Evolutionary conservation across 2,797 vertebrate genomes (phyloP).

Genomic region (Petrocephalus sullivani): DNA sequence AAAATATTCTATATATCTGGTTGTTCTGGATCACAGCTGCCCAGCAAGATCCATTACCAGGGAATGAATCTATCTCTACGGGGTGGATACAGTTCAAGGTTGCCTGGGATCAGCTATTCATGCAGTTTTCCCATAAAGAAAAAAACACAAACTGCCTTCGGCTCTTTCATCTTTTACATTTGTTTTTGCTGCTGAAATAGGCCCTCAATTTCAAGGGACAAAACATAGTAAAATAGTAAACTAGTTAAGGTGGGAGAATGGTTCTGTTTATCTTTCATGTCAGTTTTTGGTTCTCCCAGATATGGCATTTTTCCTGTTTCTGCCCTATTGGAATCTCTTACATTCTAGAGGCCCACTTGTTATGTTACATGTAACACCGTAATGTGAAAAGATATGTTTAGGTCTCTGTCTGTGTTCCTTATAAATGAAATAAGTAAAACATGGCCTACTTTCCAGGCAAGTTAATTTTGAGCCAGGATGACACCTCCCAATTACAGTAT

Average conservation of each 20-base stretch:
- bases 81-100: not conserved
- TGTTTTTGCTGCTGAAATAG: not conserved
- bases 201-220: not conserved
- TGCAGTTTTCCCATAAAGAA: not conserved
- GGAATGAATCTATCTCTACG: not conserved
- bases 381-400: not conserved
- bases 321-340: not conserved
- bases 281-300: constrained; percentile 20
- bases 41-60: not conserved
- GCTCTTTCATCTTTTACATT: not conserved
- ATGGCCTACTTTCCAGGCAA: not conserved
- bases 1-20: not conserved
- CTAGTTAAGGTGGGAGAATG: constrained; percentile 32
- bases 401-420: not conserved
- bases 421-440: not conserved
- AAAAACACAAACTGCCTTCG: not conserved
- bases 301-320: constrained; percentile 6
- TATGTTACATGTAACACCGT: not conserved
- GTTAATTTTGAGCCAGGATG: not conserved
- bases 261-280: not conserved
- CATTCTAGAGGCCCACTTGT: not conserved
- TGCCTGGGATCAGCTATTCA: not conserved
- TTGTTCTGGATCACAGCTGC: constrained; percentile 22
- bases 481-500: not conserved
- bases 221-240: not conserved